These are phyloP conservation scores for Xiphydria camelus DNA, from an alignment of 2,888 invertebrate species.

Conservation along the genomic window DNA sequence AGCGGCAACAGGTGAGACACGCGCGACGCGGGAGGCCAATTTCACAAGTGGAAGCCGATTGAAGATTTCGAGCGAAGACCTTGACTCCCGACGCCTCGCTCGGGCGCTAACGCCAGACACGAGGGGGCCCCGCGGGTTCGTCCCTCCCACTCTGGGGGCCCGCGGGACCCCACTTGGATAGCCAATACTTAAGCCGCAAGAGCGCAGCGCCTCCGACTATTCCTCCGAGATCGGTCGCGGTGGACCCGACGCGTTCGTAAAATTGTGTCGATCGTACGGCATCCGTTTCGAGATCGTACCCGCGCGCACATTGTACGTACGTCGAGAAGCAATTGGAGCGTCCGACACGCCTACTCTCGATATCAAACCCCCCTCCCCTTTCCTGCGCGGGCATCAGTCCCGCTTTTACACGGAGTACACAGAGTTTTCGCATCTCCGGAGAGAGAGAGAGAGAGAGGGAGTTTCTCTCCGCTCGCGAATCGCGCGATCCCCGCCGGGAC, in stretches of 20 bases:
- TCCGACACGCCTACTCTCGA: too few relatives aligned
- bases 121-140: constrained; percentile 9
- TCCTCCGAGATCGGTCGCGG: constrained; percentile 53
- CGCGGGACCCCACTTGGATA: constrained; percentile 48
- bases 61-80: constrained; percentile 8
- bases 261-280: constrained; percentile 25
- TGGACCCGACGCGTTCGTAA: constrained; percentile 34
- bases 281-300: background rate
- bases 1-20: too few relatives aligned
- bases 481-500: too few relatives aligned
- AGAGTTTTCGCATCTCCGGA: background rate
- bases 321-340: too few relatives aligned
- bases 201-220: constrained; percentile 47
- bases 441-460: constrained; percentile 12
- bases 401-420: too few relatives aligned
- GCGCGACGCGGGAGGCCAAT: too few relatives aligned
- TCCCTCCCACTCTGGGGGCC: constrained; percentile 30
- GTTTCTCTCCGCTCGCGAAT: constrained; percentile 3
- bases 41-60: too few relatives aligned
- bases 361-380: too few relatives aligned
- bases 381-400: too few relatives aligned
- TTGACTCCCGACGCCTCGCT: constrained; percentile 15
- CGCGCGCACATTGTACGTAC: constrained; percentile 24
- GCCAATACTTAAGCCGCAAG: constrained; percentile 50
- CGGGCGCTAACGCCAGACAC: constrained; percentile 9